Percentiles rank a stretch among this genome's conserved stretches.
Conservation (phyloP, 2,797 vertebrate species). For the Zenarchopterus dispar region DNA sequence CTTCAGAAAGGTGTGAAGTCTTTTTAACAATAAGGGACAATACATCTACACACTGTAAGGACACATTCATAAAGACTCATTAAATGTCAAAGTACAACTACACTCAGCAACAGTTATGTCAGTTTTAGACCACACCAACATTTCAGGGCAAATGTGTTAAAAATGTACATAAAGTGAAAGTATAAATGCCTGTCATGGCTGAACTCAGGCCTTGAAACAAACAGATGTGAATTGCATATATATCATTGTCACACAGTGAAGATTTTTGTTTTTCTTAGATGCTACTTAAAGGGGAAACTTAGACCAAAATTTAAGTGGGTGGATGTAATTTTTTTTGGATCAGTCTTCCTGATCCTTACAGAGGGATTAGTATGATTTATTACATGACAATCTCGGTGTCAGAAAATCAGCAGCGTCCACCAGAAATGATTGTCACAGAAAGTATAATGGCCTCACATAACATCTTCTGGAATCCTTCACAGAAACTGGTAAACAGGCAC, state of each 20-base stretch:
- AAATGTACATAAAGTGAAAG: too few relatives aligned
- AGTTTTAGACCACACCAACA: too few relatives aligned
- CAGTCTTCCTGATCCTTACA: slow-evolving; percentile 12
- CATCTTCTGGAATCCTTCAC: slow-evolving; percentile 8
- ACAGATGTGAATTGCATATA: not conserved
- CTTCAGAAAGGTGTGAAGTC: too few relatives aligned
- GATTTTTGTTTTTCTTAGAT: slow-evolving; percentile 16
- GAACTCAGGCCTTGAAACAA: too few relatives aligned
- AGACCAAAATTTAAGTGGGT: slow-evolving; percentile 2
- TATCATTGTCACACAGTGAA: not conserved
- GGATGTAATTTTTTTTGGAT: slow-evolving; percentile 35
- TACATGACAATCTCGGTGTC: not conserved
- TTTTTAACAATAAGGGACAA: too few relatives aligned
- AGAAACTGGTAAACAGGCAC: slow-evolving; percentile 11
- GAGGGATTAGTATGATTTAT: slow-evolving; percentile 11
- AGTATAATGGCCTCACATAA: not conserved
- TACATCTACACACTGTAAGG: too few relatives aligned
- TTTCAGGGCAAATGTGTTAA: too few relatives aligned
- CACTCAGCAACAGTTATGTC: too few relatives aligned
- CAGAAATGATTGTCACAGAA: not conserved
- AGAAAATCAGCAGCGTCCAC: slow-evolving; percentile 10
- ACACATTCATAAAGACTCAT: too few relatives aligned
- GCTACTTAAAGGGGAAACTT: slow-evolving; percentile 20
- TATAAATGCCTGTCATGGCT: too few relatives aligned
- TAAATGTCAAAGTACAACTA: too few relatives aligned